Percentiles rank a stretch among this genome's conserved stretches.
phyloP scores from a whole-genome alignment of 2,797 vertebrate genomes.

The Chanos chanos region DNA sequence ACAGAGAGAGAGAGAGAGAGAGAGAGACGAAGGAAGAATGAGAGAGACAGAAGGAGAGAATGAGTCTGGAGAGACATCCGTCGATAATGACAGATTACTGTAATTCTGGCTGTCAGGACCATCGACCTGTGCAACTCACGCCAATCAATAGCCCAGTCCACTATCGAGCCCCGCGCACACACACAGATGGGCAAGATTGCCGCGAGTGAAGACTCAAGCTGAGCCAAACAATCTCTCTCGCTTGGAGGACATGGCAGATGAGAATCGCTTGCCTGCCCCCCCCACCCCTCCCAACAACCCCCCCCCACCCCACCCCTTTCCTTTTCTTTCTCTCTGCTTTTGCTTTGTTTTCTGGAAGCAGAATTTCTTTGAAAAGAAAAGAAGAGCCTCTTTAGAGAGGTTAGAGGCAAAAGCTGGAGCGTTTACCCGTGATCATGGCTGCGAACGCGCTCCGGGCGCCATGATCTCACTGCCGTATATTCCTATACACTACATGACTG shows the following conservation, averaged over 20 bases:
- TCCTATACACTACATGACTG: neutral
- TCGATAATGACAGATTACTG: constrained; percentile 99
- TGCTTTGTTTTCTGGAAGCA: constrained; percentile 55
- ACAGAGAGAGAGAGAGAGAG: constrained; percentile 19
- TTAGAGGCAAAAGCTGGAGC: neutral
- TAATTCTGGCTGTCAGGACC: constrained; percentile 97
- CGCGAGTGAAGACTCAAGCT: constrained; percentile 67
- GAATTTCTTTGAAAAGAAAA: constrained; percentile 55
- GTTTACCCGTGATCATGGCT: neutral
- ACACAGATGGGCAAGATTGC: constrained; percentile 71
- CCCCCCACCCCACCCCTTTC: constrained; percentile 2
- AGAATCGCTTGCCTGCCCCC: constrained; percentile 59
- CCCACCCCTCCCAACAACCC: neutral
- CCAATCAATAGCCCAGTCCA: constrained; percentile 92
- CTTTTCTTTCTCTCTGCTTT: constrained; percentile 37
- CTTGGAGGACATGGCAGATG: constrained; percentile 58
- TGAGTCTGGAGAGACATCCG: constrained; percentile 78
- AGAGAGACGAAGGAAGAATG: constrained; percentile 56
- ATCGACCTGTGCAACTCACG: constrained; percentile 92
- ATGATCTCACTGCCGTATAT: neutral
- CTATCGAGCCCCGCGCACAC: constrained; percentile 74
- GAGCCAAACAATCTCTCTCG: constrained; percentile 68
- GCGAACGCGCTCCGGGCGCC: neutral
- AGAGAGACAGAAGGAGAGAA: constrained; percentile 54
- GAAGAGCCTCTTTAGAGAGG: constrained; percentile 20